These are phyloP conservation scores for Cephus rjabovi DNA, from an alignment of 2,888 invertebrate species.

Conservation along the genomic window DNA sequence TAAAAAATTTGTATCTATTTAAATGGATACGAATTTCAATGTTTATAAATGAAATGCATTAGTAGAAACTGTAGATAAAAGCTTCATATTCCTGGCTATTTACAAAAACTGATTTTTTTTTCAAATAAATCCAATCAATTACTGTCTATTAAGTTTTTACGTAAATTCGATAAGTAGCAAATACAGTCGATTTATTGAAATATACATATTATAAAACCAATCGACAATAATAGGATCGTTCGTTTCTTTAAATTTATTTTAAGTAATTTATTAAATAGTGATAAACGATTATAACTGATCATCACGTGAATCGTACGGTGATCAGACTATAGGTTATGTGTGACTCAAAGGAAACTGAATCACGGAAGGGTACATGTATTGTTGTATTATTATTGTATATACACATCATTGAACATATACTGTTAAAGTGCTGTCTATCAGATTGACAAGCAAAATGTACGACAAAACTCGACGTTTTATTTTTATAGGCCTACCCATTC, in stretches of 20 bases:
- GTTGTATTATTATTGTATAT: too few species aligned
- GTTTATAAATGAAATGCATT: too few species aligned
- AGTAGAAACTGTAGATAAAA: neutral
- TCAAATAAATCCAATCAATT: neutral
- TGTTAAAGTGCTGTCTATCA: too few species aligned
- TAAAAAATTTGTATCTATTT: too few species aligned
- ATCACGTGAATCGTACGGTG: too few species aligned
- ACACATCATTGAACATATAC: too few species aligned
- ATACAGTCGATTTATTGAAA: neutral
- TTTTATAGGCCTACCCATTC: slow-evolving; percentile 8
- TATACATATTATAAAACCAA: neutral
- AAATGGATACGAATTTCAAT: too few species aligned
- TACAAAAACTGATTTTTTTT: neutral
- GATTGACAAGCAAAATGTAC: slow-evolving; percentile 8
- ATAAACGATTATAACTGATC: too few species aligned
- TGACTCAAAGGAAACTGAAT: too few species aligned
- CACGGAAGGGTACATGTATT: too few species aligned
- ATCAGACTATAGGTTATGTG: too few species aligned
- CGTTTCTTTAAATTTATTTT: neutral
- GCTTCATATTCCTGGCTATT: neutral
- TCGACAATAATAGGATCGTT: neutral
- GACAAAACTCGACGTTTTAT: slow-evolving; percentile 5
- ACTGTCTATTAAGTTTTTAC: neutral
- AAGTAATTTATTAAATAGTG: neutral
- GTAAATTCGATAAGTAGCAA: neutral